These are phyloP conservation scores for Oeneis ivallda DNA, from an alignment of 2,888 invertebrate genomes.

Conservation along the genomic window DNA sequence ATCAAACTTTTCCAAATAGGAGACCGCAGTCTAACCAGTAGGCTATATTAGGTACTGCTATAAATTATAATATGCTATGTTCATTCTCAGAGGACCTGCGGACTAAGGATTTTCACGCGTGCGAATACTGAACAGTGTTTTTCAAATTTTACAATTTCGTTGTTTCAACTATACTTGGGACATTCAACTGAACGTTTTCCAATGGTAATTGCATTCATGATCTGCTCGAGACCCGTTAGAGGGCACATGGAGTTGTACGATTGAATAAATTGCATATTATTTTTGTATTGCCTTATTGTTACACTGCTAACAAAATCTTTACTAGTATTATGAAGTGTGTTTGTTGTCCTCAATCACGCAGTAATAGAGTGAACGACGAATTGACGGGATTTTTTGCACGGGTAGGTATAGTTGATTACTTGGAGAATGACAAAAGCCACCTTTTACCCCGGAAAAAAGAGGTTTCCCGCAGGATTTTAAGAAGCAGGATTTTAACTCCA, in stretches of 20 bases:
- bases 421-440: too few species aligned
- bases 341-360: too few species aligned
- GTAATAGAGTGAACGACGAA: too few species aligned
- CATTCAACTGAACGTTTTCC: slow-evolving; percentile 7
- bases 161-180: neutral
- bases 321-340: neutral
- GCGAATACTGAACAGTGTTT: neutral
- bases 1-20: too few species aligned
- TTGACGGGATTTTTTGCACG: too few species aligned
- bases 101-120: neutral
- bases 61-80: neutral
- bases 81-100: neutral
- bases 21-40: too few species aligned
- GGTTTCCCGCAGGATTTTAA: too few species aligned
- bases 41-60: too few species aligned
- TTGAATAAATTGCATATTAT: neutral
- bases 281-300: neutral
- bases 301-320: too few species aligned
- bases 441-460: too few species aligned
- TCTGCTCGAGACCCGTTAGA: neutral
- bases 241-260: neutral
- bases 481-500: too few species aligned
- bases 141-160: neutral
- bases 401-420: too few species aligned
- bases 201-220: slow-evolving; percentile 8